Conservation (phyloP, 1,140 invertebrate genomes). For the Tachypleus tridentatus region DNA sequence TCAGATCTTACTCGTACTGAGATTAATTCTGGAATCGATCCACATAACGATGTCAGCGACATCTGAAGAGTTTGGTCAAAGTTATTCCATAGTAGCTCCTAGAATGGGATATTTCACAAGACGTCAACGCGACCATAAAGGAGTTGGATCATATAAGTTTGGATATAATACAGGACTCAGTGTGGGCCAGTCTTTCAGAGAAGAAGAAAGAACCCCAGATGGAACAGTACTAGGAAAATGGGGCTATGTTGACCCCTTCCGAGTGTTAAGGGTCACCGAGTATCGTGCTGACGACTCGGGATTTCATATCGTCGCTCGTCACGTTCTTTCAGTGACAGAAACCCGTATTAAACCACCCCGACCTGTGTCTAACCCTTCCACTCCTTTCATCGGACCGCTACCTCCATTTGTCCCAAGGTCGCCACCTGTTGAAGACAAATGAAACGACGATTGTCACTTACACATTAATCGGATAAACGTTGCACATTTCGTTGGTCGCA, state of each 20-base stretch:
- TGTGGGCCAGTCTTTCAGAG: conserved; percentile 18
- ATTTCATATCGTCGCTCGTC: conserved; percentile 35
- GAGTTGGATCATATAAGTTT: conserved; percentile 10
- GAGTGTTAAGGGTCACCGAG: conserved; percentile 67
- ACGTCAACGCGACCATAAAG: neutral
- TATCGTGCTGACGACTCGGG: conserved; percentile 66
- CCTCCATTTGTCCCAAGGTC: conserved; percentile 13
- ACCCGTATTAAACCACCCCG: neutral
- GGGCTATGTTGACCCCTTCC: conserved; percentile 63
- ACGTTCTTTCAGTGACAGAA: neutral
- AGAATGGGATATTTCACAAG: too few species aligned
- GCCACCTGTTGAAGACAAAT: too few species aligned
- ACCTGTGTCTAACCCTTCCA: neutral
- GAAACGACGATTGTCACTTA: too few species aligned
- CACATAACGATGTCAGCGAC: too few species aligned
- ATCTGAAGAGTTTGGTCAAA: too few species aligned
- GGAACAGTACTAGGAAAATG: conserved; percentile 75
- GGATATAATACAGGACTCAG: conserved; percentile 19
- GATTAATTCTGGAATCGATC: too few species aligned
- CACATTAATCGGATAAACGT: too few species aligned
- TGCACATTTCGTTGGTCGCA: too few species aligned
- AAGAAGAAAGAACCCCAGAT: conserved; percentile 59
- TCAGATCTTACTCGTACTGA: too few species aligned
- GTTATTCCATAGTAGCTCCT: too few species aligned
- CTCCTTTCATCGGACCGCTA: conserved; percentile 13